Evolutionary conservation across 2,113 vertebrate genomes (phyloP).

Genomic region (Mormyrus iriodes): DNA sequence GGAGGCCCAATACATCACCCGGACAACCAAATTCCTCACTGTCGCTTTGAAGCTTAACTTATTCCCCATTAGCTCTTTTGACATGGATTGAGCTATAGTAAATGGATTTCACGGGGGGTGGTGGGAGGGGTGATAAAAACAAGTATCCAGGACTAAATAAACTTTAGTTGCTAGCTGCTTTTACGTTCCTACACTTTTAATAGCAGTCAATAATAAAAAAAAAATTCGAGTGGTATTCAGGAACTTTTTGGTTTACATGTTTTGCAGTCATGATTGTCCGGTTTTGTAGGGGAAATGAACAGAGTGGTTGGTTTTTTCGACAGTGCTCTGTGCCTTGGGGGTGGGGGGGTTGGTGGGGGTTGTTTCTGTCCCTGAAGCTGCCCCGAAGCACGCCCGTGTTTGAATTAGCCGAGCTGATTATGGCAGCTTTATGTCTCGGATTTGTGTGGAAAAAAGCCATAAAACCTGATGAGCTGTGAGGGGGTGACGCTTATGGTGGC

Average conservation of each 20-base stretch:
- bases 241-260: not conserved
- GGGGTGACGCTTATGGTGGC: constrained; percentile 40
- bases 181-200: not conserved
- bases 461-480: constrained; percentile 52
- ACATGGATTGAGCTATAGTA: constrained; percentile 50
- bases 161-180: not conserved
- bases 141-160: not conserved
- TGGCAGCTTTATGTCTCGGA: constrained; percentile 50
- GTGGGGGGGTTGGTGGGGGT: too few relatives aligned
- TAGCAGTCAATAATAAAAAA: not conserved
- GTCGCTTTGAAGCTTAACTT: constrained; percentile 39
- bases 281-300: not conserved
- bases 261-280: not conserved
- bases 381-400: constrained; percentile 29
- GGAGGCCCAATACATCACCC: constrained; percentile 54
- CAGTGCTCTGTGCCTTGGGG: too few relatives aligned
- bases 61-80: constrained; percentile 37
- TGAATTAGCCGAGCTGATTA: constrained; percentile 50
- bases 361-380: constrained; percentile 16
- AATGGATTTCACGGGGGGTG: constrained; percentile 39
- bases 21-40: constrained; percentile 32
- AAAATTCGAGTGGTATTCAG: not conserved
- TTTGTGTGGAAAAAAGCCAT: constrained; percentile 50
- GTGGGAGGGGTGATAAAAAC: not conserved
- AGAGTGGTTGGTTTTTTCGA: not conserved